Conservation (phyloP, 1,140 invertebrate species). For the Brachionus rubens region DNA sequence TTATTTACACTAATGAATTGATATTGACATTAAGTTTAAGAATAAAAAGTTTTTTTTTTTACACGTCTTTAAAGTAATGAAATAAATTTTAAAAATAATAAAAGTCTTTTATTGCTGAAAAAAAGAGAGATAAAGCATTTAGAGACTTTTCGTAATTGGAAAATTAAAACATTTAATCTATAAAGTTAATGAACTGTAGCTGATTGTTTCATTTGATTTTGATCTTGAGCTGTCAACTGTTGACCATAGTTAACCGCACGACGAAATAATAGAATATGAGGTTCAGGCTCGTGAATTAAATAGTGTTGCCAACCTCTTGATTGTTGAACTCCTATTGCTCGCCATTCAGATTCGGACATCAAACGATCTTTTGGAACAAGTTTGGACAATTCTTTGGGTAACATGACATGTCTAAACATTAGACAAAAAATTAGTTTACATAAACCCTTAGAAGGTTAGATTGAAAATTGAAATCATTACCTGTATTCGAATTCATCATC, state of each 20-base stretch:
- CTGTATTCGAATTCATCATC: constrained; percentile 36
- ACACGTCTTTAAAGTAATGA: not conserved
- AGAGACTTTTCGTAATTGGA: too few species aligned
- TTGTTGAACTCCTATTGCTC: constrained; percentile 88
- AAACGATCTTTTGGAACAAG: constrained; percentile 82
- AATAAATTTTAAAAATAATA: not conserved
- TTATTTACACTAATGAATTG: not conserved
- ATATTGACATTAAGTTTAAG: too few species aligned
- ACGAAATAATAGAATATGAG: constrained; percentile 38
- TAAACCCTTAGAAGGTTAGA: too few species aligned
- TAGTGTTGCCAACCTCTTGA: constrained; percentile 92
- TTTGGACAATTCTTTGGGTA: constrained; percentile 79
- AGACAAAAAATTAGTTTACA: too few species aligned
- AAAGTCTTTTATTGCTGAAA: too few species aligned
- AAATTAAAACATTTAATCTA: too few species aligned
- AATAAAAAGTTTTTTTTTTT: too few species aligned
- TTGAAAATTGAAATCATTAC: not conserved
- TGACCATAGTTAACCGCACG: constrained; percentile 25
- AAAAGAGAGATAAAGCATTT: not conserved
- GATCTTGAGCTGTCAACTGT: not conserved
- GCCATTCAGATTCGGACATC: constrained; percentile 92
- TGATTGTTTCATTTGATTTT: constrained; percentile 35
- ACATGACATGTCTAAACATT: constrained; percentile 67
- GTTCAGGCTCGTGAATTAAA: constrained; percentile 79
- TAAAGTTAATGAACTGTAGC: constrained; percentile 17